These are phyloP conservation scores for Scytalopus superciliaris DNA, from an alignment of 2,113 vertebrate species.

Conservation along the genomic window DNA sequence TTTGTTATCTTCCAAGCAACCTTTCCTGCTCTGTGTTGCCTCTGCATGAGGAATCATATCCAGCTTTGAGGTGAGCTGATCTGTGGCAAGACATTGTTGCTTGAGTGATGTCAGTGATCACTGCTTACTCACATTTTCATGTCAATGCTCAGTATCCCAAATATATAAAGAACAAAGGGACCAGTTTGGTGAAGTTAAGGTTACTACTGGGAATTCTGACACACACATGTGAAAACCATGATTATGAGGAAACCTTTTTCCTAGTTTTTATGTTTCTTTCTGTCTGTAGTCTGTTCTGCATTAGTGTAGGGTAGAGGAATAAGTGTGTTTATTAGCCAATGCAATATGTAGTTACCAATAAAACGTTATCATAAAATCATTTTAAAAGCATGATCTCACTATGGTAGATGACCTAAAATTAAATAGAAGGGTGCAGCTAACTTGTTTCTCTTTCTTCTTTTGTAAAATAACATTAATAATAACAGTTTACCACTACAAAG, in stretches of 20 bases:
- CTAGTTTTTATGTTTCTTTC: not conserved
- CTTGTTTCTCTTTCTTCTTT: not conserved
- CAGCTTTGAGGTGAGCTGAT: not conserved
- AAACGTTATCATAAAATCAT: not conserved
- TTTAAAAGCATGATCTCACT: not conserved
- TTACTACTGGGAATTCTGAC: not conserved
- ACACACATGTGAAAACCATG: not conserved
- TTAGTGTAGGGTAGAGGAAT: too few relatives aligned
- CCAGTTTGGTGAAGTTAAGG: not conserved
- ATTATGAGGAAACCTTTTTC: not conserved
- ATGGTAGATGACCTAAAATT: not conserved
- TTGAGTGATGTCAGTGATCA: not conserved
- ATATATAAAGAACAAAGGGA: not conserved
- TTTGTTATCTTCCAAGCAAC: not conserved
- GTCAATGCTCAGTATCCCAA: not conserved
- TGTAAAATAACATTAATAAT: not conserved
- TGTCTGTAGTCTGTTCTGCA: not conserved
- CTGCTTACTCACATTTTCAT: not conserved
- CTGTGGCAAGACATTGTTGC: not conserved
- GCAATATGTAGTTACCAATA: not conserved
- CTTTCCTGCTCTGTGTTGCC: not conserved
- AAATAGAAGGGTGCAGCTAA: not conserved
- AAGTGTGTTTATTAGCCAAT: not conserved
- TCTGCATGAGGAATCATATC: not conserved
- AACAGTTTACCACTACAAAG: not conserved